Evolutionary conservation across 2,888 invertebrate species (phyloP).

Genomic region (Resseliella maxima): DNA sequence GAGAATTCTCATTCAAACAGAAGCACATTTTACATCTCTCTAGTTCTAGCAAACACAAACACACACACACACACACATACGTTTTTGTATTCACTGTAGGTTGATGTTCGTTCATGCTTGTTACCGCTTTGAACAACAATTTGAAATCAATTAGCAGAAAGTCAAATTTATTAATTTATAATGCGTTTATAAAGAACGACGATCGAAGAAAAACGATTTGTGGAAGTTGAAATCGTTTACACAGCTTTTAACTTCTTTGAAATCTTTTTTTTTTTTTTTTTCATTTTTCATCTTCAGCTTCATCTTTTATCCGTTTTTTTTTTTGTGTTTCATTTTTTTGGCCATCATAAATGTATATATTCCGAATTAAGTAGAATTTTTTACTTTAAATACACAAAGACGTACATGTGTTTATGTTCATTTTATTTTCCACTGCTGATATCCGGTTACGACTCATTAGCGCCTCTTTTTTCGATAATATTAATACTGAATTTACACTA

Average conservation of each 20-base stretch:
- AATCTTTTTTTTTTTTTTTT: not conserved
- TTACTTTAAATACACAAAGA: not conserved
- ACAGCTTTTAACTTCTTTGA: slow-evolving; percentile 32
- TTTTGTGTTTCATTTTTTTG: slow-evolving; percentile 18
- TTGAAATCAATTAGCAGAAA: slow-evolving; percentile 49
- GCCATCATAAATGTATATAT: not conserved
- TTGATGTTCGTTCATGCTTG: not conserved
- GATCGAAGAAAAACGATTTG: slow-evolving; percentile 43
- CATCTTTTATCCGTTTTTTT: not conserved
- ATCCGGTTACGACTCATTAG: slow-evolving; percentile 36
- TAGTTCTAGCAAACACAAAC: not conserved
- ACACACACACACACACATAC: not conserved
- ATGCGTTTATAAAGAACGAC: slow-evolving; percentile 28
- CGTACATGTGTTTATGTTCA: not conserved
- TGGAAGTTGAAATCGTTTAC: slow-evolving; percentile 35
- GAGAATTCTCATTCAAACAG: slow-evolving; percentile 38
- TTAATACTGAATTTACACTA: not conserved
- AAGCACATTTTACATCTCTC: not conserved
- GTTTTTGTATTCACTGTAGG: not conserved
- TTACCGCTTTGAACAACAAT: slow-evolving; percentile 32
- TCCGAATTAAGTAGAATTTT: slow-evolving; percentile 8
- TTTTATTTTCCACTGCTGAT: slow-evolving; percentile 22
- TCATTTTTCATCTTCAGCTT: too few species aligned
- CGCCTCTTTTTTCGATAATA: slow-evolving; percentile 8
- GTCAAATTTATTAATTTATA: slow-evolving; percentile 53